Conservation (phyloP, 1,140 invertebrate species). For the Tetramorium simillimum region DNA sequence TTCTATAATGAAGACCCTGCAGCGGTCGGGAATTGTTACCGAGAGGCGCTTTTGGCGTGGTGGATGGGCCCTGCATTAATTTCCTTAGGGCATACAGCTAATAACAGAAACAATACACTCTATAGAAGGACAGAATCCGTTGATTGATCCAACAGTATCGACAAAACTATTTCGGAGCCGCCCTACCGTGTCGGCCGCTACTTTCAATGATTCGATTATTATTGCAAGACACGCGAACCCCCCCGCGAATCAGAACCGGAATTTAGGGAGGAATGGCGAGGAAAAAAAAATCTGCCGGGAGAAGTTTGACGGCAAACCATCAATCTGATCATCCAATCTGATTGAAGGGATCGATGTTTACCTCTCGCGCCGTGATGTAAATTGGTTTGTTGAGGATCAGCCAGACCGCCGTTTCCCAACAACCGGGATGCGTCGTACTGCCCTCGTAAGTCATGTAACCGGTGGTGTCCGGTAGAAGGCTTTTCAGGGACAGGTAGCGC, state of each 20-base stretch:
- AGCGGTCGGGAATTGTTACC: constrained; percentile 97
- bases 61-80: constrained; percentile 94
- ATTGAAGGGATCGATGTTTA: constrained; percentile 80
- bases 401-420: constrained; percentile 97
- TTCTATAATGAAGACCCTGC: constrained; percentile 95
- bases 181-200: background rate
- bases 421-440: constrained; percentile 97
- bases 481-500: constrained; percentile 92
- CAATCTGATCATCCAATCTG: background rate
- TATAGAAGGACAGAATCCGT: background rate
- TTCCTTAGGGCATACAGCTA: constrained; percentile 94
- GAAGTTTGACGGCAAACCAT: background rate
- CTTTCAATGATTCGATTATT: constrained; percentile 15
- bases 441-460: constrained; percentile 99
- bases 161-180: background rate
- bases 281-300: background rate
- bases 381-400: constrained; percentile 98
- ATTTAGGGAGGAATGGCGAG: background rate
- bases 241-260: background rate
- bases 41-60: constrained; percentile 94
- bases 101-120: constrained; percentile 70
- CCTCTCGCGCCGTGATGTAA: constrained; percentile 96
- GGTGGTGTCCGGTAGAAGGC: constrained; percentile 94
- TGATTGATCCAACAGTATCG: constrained; percentile 37
- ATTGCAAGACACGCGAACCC: constrained; percentile 23